Conservation (phyloP, 2,113 vertebrate species). For the Carassius carassius region DNA sequence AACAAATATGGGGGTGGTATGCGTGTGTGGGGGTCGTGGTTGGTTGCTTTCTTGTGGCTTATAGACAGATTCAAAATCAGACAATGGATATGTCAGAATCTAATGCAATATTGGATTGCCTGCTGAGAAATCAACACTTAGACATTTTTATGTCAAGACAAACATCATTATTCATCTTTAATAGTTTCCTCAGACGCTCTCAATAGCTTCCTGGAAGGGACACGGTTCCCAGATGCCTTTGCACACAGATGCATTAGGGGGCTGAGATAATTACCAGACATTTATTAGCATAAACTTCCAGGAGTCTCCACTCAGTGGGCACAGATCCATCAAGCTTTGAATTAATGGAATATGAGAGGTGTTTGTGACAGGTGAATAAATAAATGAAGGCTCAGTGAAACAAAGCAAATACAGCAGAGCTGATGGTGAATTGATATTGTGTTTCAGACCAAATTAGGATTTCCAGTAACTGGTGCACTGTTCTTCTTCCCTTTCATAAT, state of each 20-base stretch:
- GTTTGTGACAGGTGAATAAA: conserved; percentile 25
- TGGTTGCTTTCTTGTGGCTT: neutral
- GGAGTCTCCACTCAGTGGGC: conserved; percentile 6
- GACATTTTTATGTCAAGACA: conserved; percentile 13
- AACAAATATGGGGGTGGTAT: too few relatives aligned
- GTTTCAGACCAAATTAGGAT: conserved; percentile 1
- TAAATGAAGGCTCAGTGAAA: conserved; percentile 18
- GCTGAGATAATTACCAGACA: conserved; percentile 44
- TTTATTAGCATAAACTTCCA: conserved; percentile 42
- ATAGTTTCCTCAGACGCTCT: conserved; percentile 16
- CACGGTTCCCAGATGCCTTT: neutral
- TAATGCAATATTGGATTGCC: neutral
- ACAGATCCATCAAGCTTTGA: conserved; percentile 32
- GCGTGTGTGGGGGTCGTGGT: neutral
- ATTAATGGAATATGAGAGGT: conserved; percentile 38
- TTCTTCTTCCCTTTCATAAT: neutral
- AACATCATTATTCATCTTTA: conserved; percentile 37
- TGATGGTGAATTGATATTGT: neutral
- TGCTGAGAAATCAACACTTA: conserved; percentile 17
- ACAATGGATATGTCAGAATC: neutral
- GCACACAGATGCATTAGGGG: neutral
- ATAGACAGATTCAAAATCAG: neutral
- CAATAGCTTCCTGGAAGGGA: conserved; percentile 19
- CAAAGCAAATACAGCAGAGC: conserved; percentile 2
- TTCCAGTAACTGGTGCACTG: neutral